Conservation (phyloP, 2,113 vertebrate species). For the Dromiciops gliroides region DNA sequence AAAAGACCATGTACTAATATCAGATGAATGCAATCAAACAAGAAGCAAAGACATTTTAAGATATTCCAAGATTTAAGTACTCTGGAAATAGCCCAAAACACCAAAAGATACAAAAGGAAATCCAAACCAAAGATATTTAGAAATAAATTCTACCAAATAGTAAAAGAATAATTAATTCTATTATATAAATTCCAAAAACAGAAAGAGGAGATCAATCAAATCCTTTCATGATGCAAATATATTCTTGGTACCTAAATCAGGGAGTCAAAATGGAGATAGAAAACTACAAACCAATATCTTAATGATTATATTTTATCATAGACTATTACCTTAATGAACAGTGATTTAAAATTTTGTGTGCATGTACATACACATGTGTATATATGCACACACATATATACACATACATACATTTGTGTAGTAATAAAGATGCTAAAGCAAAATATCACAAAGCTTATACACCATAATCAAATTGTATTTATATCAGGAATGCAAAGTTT, state of each 20-base stretch:
- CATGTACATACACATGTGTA: background rate
- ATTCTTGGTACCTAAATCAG: background rate
- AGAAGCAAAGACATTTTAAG: constrained; percentile 10
- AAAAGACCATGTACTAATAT: background rate
- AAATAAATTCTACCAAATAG: background rate
- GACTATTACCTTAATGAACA: background rate
- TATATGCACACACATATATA: background rate
- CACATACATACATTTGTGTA: background rate
- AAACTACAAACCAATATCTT: background rate
- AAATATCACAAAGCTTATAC: background rate
- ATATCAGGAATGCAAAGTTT: background rate
- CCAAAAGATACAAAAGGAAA: background rate
- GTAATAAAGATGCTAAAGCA: background rate
- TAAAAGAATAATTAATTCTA: background rate
- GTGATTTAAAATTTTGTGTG: background rate
- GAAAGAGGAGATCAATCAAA: background rate
- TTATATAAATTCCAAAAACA: background rate
- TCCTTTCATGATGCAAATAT: background rate
- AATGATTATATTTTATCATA: too few relatives aligned
- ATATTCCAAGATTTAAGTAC: background rate
- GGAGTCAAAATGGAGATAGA: background rate
- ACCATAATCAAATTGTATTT: background rate
- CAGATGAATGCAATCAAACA: background rate
- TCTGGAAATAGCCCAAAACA: background rate
- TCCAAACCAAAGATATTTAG: background rate